Evolutionary conservation across 2,888 invertebrate genomes (phyloP).

Genomic region (Lasioglossum pauxillum): DNA sequence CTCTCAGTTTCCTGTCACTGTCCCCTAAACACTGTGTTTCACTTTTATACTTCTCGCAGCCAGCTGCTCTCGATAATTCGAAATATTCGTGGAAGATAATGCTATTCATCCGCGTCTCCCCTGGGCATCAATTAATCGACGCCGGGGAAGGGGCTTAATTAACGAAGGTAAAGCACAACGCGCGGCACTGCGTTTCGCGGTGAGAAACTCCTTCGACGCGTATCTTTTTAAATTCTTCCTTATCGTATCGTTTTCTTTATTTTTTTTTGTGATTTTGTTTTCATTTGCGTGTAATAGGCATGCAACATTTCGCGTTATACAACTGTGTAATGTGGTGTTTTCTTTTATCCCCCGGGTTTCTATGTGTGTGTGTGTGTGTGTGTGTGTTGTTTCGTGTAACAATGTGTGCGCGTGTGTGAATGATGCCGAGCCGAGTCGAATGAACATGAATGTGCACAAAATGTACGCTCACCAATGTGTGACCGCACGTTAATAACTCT

Average conservation of each 20-base stretch:
- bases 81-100: slow-evolving; percentile 69
- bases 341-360: not conserved
- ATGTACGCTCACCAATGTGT: slow-evolving; percentile 29
- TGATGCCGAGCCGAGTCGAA: slow-evolving; percentile 45
- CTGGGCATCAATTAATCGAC: not conserved
- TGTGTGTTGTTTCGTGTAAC: slow-evolving; percentile 27
- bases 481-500: slow-evolving; percentile 43
- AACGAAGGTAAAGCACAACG: slow-evolving; percentile 61
- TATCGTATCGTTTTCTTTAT: not conserved
- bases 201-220: slow-evolving; percentile 25
- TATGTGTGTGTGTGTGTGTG: not conserved
- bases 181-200: slow-evolving; percentile 59
- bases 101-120: slow-evolving; percentile 38
- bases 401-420: slow-evolving; percentile 16
- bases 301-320: slow-evolving; percentile 63
- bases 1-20: not conserved
- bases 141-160: slow-evolving; percentile 24
- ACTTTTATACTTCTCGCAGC: slow-evolving; percentile 74
- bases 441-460: slow-evolving; percentile 64
- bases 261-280: slow-evolving; percentile 16
- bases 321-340: slow-evolving; percentile 32
- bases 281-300: slow-evolving; percentile 59
- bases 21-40: slow-evolving; percentile 27
- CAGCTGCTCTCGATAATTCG: slow-evolving; percentile 79
- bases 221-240: slow-evolving; percentile 7